phyloP scores from a whole-genome alignment of 2,113 vertebrate genomes.

The Sander vitreus region DNA sequence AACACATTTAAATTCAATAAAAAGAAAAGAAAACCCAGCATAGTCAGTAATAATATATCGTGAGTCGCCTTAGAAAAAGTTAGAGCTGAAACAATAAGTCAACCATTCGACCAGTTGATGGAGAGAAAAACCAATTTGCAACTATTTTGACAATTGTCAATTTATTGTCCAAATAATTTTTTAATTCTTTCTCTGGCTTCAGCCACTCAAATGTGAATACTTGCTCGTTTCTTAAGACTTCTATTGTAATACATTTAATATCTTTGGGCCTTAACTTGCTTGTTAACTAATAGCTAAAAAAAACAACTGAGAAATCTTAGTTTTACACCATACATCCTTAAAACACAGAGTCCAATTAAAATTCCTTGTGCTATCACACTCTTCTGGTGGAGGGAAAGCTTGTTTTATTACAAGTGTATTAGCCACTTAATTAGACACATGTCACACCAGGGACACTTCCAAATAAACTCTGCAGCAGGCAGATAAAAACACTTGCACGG shows the following conservation, averaged over 20 bases:
- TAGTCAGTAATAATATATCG: neutral
- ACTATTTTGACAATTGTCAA: neutral
- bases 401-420: constrained; percentile 45
- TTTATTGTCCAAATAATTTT: neutral
- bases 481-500: constrained; percentile 39
- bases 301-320: constrained; percentile 3
- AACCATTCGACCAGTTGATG: neutral
- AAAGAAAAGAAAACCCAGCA: neutral
- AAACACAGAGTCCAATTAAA: constrained; percentile 53
- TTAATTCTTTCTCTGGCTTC: neutral
- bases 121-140: neutral
- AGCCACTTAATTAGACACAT: constrained; percentile 56
- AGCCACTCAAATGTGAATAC: neutral
- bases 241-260: neutral
- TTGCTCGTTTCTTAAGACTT: neutral
- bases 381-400: constrained; percentile 27
- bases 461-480: constrained; percentile 40
- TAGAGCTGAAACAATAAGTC: neutral
- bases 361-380: constrained; percentile 31
- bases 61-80: neutral
- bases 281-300: constrained; percentile 9
- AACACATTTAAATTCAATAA: neutral
- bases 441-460: constrained; percentile 49
- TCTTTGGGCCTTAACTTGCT: neutral
- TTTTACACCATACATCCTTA: constrained; percentile 22